Evolutionary conservation across 1,140 invertebrate genomes (phyloP).

Genomic region (Campoletis sonorensis): DNA sequence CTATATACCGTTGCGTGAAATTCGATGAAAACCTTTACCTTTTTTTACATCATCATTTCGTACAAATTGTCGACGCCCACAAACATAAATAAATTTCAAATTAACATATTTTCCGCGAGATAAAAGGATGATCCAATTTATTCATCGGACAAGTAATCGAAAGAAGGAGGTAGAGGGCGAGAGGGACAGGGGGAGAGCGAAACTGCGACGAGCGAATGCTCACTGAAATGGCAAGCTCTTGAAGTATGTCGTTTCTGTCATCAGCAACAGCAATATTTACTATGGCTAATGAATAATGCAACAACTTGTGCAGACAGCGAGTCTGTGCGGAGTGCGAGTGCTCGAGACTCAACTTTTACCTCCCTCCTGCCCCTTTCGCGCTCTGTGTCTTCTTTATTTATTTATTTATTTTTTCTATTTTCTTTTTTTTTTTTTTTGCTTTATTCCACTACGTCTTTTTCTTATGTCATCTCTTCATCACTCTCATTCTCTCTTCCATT

Average conservation of each 20-base stretch:
- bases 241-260: conserved; percentile 12
- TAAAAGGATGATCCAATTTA: conserved; percentile 7
- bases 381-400: too few relatives aligned
- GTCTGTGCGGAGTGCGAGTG: not conserved
- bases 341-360: conserved; percentile 4
- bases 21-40: too few relatives aligned
- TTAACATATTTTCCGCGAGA: not conserved
- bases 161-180: not conserved
- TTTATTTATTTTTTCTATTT: too few relatives aligned
- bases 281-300: conserved; percentile 37
- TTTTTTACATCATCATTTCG: not conserved
- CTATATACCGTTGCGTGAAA: too few relatives aligned
- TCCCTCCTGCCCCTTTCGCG: too few relatives aligned
- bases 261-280: conserved; percentile 5
- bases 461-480: not conserved
- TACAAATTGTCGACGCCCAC: not conserved
- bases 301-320: conserved; percentile 4
- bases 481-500: conserved; percentile 30
- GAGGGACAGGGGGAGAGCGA: not conserved
- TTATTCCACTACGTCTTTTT: not conserved
- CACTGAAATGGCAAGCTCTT: conserved; percentile 1
- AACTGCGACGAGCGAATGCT: not conserved
- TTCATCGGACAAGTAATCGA: conserved; percentile 22
- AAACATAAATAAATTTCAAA: not conserved
- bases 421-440: not conserved